Base-by-base conservation (phyloP, 2,113 vertebrate genomes). In the Pipra filicauda region DNA sequence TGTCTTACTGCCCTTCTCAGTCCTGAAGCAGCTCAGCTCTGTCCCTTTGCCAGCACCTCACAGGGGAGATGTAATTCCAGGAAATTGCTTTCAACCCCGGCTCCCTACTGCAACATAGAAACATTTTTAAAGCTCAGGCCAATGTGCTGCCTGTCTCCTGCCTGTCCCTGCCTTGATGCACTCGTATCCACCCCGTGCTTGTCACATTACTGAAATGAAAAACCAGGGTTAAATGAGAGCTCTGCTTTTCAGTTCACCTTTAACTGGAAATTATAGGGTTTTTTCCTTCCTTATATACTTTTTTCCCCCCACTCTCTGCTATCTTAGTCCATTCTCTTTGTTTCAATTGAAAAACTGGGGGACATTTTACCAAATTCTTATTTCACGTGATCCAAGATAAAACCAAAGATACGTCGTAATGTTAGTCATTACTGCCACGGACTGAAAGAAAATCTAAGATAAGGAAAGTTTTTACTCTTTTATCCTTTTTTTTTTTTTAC, bases 171-270 rank as follows among this genome's bases (percentile, higher is more conserved):
- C 71, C 59, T 48, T 4, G 0, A 2, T 18, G 51, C 16, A 8
- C 48, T 61, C 1, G 0, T 5, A n/a, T 6, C 44, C 67, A 78
- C 81, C 0, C 0, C 5, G 27, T 52, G 71, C 44, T 79, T 65
- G 41, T 61, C 37, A 43, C 37, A 6, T 5, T 19, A 30, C 44
- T 37, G 49, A 88, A 35, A 76, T 13, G 46, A 62, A 62, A 90
- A 85, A 35, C 15, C 16, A 33, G 33, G 74, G 44, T 39, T 73
- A 73, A 49, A 76, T 2, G 11, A 41, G 49, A 88, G 19, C 11
- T 91, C 20, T 74, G 49, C 41, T 78, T 74, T 78, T 27, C 66
- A 41, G 41, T 61, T 72, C 48, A 44, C 69, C 61, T 92, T 91
- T 37, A 49, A 65, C n/a, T 66, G 41, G 18, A 78, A 87, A 82